Evolutionary conservation across 2,888 invertebrate genomes (phyloP).

Genomic region (Halictus quadricinctus): DNA sequence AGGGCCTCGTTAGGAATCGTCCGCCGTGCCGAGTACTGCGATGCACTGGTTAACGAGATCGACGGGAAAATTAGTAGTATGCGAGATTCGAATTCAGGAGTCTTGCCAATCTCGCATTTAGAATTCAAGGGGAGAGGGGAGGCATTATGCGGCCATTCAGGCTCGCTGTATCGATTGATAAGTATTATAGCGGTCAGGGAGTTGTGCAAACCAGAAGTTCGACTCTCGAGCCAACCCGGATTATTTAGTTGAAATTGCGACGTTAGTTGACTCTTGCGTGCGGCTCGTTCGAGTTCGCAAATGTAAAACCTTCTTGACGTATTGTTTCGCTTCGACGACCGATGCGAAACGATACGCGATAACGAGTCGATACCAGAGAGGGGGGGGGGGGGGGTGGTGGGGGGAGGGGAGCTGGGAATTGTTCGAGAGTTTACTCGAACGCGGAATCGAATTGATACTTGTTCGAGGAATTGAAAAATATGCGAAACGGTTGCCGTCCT

Average conservation of each 20-base stretch:
- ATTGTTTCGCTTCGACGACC: neutral
- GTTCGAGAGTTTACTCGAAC: neutral
- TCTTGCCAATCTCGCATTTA: slow-evolving; percentile 54
- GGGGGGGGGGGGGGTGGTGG: too few relatives aligned
- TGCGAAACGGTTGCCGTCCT: neutral
- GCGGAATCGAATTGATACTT: neutral
- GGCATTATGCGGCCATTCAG: slow-evolving; percentile 27
- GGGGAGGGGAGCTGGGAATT: neutral
- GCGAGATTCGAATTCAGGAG: slow-evolving; percentile 53
- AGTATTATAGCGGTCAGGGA: slow-evolving; percentile 17
- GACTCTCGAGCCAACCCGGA: neutral
- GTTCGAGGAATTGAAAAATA: neutral
- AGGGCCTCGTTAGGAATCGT: slow-evolving; percentile 24
- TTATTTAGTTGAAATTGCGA: slow-evolving; percentile 26
- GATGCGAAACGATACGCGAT: slow-evolving; percentile 6
- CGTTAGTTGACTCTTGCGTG: neutral
- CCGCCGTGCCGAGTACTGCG: neutral
- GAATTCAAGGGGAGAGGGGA: slow-evolving; percentile 36
- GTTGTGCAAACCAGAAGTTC: slow-evolving; percentile 38
- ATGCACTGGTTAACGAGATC: slow-evolving; percentile 33
- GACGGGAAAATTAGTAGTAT: slow-evolving; percentile 46
- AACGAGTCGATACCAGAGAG: neutral
- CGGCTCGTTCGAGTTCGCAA: neutral
- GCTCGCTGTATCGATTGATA: slow-evolving; percentile 42
- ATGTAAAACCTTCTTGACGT: neutral